Conservation (phyloP, 2,113 vertebrate species). For the Haplochromis vanheusdeni region DNA sequence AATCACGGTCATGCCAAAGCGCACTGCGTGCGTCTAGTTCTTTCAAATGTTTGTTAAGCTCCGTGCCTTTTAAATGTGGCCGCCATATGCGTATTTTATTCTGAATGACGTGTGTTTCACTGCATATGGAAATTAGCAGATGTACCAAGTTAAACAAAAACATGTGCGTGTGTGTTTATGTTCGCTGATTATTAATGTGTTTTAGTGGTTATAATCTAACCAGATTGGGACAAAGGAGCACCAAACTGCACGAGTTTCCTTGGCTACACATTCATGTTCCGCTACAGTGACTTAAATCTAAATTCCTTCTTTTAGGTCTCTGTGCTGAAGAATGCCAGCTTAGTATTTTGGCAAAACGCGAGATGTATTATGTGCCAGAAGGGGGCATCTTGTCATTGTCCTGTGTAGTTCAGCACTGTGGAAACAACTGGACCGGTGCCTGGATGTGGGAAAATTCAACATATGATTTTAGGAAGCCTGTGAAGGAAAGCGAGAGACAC, state of each 20-base stretch:
- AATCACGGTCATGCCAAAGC: neutral
- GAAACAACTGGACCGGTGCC: slow-evolving; percentile 13
- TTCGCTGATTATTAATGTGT: neutral
- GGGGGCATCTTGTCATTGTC: slow-evolving; percentile 37
- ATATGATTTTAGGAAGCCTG: neutral
- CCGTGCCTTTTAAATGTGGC: neutral
- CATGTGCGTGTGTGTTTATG: neutral
- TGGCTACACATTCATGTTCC: neutral
- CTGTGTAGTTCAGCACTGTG: slow-evolving; percentile 62
- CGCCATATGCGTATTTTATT: neutral
- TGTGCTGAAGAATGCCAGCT: neutral
- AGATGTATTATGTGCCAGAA: neutral
- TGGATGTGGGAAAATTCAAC: slow-evolving; percentile 28
- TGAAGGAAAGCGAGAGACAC: neutral
- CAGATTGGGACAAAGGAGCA: neutral
- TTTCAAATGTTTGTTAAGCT: neutral
- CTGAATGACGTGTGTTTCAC: neutral
- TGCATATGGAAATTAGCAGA: neutral
- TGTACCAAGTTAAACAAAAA: neutral
- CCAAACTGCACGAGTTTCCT: neutral
- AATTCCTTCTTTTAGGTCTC: slow-evolving; percentile 11
- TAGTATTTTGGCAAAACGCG: neutral
- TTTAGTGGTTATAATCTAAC: neutral
- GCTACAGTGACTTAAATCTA: neutral
- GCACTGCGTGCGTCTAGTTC: neutral